Conservation (phyloP, 2,797 vertebrate species). For the Gymnothorax reevesii region DNA sequence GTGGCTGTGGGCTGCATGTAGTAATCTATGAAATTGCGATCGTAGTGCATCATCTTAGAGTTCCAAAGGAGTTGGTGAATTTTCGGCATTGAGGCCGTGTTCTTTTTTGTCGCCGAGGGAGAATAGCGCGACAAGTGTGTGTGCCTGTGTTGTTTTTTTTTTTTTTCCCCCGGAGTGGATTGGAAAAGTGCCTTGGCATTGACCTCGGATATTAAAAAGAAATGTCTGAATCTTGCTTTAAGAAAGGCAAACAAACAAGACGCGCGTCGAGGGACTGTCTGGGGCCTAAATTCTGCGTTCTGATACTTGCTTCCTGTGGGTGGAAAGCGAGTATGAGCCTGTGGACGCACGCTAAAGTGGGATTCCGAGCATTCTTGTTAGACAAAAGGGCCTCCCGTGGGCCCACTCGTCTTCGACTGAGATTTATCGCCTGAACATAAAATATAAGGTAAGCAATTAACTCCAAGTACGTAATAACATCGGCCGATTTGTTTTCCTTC, state of each 20-base stretch:
- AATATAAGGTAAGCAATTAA: slow-evolving; percentile 1
- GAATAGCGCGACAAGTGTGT: no score
- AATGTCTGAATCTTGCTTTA: not conserved
- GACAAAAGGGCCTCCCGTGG: slow-evolving; percentile 11
- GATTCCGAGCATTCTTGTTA: slow-evolving; percentile 55
- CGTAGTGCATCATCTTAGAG: no score
- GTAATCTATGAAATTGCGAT: no score
- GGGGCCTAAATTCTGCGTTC: not conserved
- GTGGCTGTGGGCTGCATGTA: no score
- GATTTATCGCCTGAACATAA: not conserved
- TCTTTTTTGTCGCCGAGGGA: not conserved
- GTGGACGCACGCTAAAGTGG: slow-evolving; percentile 47
- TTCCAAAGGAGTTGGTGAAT: not conserved
- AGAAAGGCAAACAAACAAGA: not conserved
- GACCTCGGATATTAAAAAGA: not conserved
- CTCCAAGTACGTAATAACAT: not conserved
- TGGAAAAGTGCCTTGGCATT: not conserved
- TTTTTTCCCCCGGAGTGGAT: no score
- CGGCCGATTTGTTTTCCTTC: no score
- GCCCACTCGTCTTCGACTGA: not conserved
- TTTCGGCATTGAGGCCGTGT: not conserved
- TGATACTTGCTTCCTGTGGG: not conserved
- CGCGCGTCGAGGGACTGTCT: not conserved
- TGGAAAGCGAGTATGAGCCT: not conserved
- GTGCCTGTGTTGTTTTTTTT: no score